Evolutionary conservation across 2,113 vertebrate genomes (phyloP).

Genomic region (Embiotoca jacksoni): DNA sequence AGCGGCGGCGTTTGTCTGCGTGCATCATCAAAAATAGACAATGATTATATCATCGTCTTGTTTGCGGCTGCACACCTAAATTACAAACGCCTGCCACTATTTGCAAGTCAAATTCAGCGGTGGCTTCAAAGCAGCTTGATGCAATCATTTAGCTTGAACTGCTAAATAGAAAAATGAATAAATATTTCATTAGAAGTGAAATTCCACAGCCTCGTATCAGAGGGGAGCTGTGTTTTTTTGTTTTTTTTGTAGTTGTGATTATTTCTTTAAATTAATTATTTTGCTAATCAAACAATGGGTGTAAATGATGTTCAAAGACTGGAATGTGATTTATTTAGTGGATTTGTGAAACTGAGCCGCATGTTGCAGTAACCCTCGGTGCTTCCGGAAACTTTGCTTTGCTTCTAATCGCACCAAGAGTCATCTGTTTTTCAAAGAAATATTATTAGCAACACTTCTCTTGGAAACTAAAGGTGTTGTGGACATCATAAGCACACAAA

Average conservation of each 20-base stretch:
- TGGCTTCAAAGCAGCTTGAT: conserved; percentile 84
- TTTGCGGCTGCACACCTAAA: conserved; percentile 84
- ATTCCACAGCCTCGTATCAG: conserved; percentile 51
- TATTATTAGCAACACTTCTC: conserved; percentile 38
- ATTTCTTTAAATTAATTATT: conserved; percentile 50
- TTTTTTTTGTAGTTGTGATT: conserved; percentile 49
- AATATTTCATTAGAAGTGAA: conserved; percentile 80
- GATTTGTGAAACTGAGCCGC: conserved; percentile 42
- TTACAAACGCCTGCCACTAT: conserved; percentile 85
- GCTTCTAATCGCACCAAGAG: conserved; percentile 19
- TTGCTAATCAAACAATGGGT: conserved; percentile 55
- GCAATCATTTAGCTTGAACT: conserved; percentile 84
- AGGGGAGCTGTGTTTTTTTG: conserved; percentile 23
- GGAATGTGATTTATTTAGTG: conserved; percentile 5
- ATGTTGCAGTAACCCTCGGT: conserved; percentile 34
- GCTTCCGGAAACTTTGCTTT: conserved; percentile 13
- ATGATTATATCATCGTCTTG: conserved; percentile 88
- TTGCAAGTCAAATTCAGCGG: conserved; percentile 87
- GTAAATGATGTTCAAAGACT: neutral
- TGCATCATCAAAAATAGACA: conserved; percentile 88
- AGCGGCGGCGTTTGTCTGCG: conserved; percentile 84
- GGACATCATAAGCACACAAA: conserved; percentile 41
- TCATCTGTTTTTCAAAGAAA: neutral
- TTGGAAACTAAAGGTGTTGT: conserved; percentile 6
- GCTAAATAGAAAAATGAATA: conserved; percentile 79